Base-by-base conservation (phyloP, 92 coral and sea anemone genomes). In the Hydrozoanthus gracilis region DNA sequence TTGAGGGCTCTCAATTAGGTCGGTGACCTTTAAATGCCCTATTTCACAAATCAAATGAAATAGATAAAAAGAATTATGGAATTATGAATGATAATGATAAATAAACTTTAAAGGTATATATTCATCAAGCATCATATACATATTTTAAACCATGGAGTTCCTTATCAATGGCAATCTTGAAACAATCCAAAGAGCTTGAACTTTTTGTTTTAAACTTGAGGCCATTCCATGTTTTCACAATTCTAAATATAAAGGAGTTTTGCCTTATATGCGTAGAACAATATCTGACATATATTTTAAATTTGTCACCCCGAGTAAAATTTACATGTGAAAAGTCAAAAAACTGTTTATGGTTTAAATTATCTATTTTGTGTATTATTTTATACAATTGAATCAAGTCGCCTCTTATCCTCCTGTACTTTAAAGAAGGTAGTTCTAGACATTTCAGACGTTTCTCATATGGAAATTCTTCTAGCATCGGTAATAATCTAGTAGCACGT, bases 1-100 rank as follows among this genome's bases (percentile, higher is more conserved):
- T 66, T 66, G 35, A 66, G 71, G 71, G 71, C 71, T 66, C 71
- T 66, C 71, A 66, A 66, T 66, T 66, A 66, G 71, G 71, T 66
- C 71, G 35, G 9, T 15, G 71, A 66, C 71, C 71, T 66, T 66
- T 66, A 66, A 66, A 66, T 66, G 71, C 71, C 71, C 71, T 66
- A 2, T 66, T 66, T 66, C 39, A 66, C 71, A 66, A 66, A 15
- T 66, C 39, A 66, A 66, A n/a, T 66, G 39, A 0, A 66, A 66
- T 66, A 15, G 0, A n/a, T 66, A 15, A 66, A 15, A 66, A 66
- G 39, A 66, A 66, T 54, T 54, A 66, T 15, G 39, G 39, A 66
- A 66, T 54, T 54, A 66, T 15, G 39, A 66, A n/a, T 66, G 39
- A n/a, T 66, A 66, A 2, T 66, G 39, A n/a, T 66, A 15, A 66